A percentile compares a stretch with the other conserved stretches of the same genome.
phyloP scores from a whole-genome alignment of 2,888 invertebrate species.

The Diplolepis rosae region DNA sequence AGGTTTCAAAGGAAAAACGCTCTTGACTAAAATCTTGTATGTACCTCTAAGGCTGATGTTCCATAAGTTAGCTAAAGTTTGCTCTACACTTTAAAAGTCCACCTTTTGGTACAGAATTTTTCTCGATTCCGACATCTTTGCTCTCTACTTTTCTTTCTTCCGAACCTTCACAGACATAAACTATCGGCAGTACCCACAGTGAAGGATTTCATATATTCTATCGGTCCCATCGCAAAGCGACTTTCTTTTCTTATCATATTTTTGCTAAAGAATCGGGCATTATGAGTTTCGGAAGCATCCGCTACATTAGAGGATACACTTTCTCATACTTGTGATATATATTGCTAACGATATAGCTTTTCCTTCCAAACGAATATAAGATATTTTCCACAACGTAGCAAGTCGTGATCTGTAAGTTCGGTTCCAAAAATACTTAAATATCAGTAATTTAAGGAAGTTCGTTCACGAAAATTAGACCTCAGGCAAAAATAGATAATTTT shows the following conservation, averaged over 20 bases:
- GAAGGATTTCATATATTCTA: conserved; percentile 5
- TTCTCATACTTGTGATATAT: conserved; percentile 58
- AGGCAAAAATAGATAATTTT: no score
- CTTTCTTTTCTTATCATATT: conserved; percentile 52
- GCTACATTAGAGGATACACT: conserved; percentile 54
- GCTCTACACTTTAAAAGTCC: background rate
- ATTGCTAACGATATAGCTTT: conserved; percentile 47
- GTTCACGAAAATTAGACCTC: no score
- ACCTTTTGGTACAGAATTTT: conserved; percentile 1
- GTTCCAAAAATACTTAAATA: no score
- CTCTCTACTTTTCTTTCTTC: conserved; percentile 15
- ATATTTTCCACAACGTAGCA: background rate
- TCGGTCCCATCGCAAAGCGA: conserved; percentile 16
- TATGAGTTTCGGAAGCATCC: conserved; percentile 57
- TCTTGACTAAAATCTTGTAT: background rate
- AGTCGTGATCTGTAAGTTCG: background rate
- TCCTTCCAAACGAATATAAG: background rate
- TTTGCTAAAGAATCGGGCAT: conserved; percentile 51
- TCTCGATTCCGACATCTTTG: background rate
- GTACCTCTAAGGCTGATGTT: background rate
- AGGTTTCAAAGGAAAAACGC: background rate
- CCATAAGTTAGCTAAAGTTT: conserved; percentile 4
- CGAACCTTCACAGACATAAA: conserved; percentile 7
- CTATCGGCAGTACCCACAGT: conserved; percentile 4
- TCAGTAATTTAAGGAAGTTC: no score